A percentile compares a stretch with the other conserved stretches of the same genome.
phyloP scores from a whole-genome alignment of 2,797 vertebrate species.

The Tokudaia muenninki region DNA sequence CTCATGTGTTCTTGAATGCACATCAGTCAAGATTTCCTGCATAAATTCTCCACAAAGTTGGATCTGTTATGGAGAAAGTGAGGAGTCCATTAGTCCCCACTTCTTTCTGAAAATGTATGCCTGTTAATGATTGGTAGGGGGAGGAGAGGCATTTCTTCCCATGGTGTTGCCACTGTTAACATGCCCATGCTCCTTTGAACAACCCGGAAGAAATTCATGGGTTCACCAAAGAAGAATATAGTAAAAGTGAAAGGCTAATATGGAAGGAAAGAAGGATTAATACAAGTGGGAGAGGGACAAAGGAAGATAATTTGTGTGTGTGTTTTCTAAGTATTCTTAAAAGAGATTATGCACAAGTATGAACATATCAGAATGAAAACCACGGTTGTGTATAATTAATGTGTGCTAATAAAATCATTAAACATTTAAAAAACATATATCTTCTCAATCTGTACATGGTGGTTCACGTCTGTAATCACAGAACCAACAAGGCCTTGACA shows the following conservation, averaged over 20 bases:
- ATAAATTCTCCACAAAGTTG: background rate
- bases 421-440: background rate
- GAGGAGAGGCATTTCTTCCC: background rate
- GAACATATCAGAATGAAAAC: background rate
- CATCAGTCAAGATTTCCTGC: background rate
- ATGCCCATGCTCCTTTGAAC: too few relatives aligned
- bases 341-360: background rate
- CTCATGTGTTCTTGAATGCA: background rate
- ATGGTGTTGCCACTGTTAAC: background rate
- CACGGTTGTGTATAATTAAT: background rate
- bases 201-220: background rate
- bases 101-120: background rate
- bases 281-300: background rate
- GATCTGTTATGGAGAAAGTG: background rate
- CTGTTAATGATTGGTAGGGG: too few relatives aligned
- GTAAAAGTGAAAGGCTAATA: background rate
- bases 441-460: background rate
- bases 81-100: background rate
- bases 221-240: background rate
- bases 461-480: background rate
- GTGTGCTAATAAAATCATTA: background rate
- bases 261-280: background rate
- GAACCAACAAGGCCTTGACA: background rate
- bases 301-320: background rate
- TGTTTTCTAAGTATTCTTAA: background rate